A percentile compares a stretch with the other conserved stretches of the same genome.
Conservation (phyloP, 2,888 invertebrate genomes). For the Enchytraeus crypticus region DNA sequence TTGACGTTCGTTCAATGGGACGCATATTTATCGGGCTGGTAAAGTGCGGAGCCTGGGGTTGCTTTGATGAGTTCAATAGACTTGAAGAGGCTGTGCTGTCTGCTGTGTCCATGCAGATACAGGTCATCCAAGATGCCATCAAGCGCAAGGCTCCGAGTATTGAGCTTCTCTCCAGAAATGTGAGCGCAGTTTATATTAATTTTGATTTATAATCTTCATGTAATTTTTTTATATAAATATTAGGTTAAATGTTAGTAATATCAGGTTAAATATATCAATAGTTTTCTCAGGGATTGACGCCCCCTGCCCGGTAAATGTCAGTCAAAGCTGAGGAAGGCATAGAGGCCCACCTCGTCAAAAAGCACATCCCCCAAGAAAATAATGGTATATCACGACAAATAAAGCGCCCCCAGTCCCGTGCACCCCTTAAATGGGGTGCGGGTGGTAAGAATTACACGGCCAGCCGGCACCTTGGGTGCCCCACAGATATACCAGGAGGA, state of each 20-base stretch:
- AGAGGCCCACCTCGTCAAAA: too few relatives aligned
- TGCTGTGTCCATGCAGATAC: slow-evolving; percentile 86
- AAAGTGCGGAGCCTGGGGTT: slow-evolving; percentile 79
- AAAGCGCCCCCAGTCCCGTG: too few relatives aligned
- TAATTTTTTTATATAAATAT: background rate
- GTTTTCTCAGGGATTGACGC: too few relatives aligned
- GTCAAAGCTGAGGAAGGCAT: too few relatives aligned
- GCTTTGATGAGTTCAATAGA: slow-evolving; percentile 98
- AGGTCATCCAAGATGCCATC: slow-evolving; percentile 76
- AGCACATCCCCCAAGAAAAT: too few relatives aligned
- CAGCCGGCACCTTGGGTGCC: too few relatives aligned
- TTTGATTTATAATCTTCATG: background rate
- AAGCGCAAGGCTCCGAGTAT: slow-evolving; percentile 55
- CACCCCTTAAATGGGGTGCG: too few relatives aligned
- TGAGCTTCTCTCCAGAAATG: slow-evolving; percentile 51
- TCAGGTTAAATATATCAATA: too few relatives aligned
- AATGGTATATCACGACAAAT: too few relatives aligned
- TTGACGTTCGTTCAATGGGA: slow-evolving; percentile 89
- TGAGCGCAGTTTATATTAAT: slow-evolving; percentile 30
- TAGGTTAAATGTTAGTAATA: background rate
- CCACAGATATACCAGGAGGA: too few relatives aligned
- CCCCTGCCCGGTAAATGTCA: too few relatives aligned
- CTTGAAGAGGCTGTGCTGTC: slow-evolving; percentile 87
- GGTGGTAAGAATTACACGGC: too few relatives aligned
- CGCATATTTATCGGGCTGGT: slow-evolving; percentile 86